A percentile compares a stretch with the other conserved stretches of the same genome.
Conservation (phyloP, 2,888 invertebrate genomes). For the Philhelius pedissequus region DNA sequence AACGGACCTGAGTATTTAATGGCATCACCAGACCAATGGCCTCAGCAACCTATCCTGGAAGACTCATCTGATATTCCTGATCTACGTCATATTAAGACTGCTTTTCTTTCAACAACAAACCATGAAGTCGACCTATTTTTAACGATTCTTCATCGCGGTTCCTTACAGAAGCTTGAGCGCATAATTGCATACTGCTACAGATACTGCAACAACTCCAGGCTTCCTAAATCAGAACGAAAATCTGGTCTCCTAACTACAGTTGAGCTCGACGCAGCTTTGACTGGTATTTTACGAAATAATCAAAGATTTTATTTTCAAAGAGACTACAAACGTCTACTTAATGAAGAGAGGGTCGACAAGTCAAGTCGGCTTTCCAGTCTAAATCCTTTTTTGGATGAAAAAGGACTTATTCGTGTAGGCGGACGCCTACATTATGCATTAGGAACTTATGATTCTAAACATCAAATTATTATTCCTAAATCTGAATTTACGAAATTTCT, state of each 20-base stretch:
- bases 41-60: no score
- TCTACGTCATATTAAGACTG: no score
- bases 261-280: not conserved
- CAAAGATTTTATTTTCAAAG: not conserved
- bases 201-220: not conserved
- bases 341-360: not conserved
- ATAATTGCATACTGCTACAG: not conserved
- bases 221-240: not conserved
- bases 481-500: constrained; percentile 14
- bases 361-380: not conserved
- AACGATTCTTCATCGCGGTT: not conserved
- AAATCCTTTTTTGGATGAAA: not conserved
- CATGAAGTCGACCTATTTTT: not conserved
- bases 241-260: not conserved
- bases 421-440: no score
- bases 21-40: no score
- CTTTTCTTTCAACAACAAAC: not conserved
- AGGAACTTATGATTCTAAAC: not conserved
- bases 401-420: no score
- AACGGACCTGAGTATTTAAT: not conserved
- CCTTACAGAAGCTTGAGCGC: not conserved
- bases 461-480: not conserved
- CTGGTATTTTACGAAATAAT: not conserved
- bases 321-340: not conserved
- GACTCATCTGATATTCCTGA: no score